A percentile compares a stretch with the other conserved stretches of the same genome.
phyloP scores from a whole-genome alignment of 2,888 invertebrate genomes.

The Leucoptera coffeella region DNA sequence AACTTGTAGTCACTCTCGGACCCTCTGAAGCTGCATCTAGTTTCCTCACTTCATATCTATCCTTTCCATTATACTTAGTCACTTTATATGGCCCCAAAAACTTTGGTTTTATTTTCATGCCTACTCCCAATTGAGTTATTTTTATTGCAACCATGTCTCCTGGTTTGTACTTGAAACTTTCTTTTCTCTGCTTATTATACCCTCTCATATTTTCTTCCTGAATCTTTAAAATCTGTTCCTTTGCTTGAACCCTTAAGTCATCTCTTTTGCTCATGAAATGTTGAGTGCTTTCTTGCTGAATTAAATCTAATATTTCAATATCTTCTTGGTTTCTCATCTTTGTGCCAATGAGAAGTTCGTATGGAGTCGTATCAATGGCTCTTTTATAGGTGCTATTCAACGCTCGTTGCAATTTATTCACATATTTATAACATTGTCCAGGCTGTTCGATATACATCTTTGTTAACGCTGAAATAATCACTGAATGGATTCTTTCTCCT shows the following conservation, averaged over 20 bases:
- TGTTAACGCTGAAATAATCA: conserved; percentile 12
- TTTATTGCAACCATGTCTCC: conserved; percentile 13
- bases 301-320: conserved; percentile 1
- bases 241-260: conserved; percentile 10
- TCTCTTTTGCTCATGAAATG: conserved; percentile 10
- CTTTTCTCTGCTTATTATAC: conserved; percentile 6
- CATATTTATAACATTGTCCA: conserved; percentile 12
- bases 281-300: background rate
- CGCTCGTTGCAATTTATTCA: no score
- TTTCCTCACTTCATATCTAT: conserved; percentile 14
- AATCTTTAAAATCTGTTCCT: conserved; percentile 6
- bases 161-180: conserved; percentile 3
- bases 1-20: conserved; percentile 11
- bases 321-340: conserved; percentile 10
- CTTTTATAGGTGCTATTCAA: conserved; percentile 7
- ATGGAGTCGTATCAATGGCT: conserved; percentile 7
- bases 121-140: conserved; percentile 15
- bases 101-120: no score
- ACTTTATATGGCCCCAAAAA: conserved; percentile 17
- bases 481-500: conserved; percentile 12
- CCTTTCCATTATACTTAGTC: conserved; percentile 10
- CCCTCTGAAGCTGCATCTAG: no score
- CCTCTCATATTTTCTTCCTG: conserved; percentile 7
- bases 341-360: conserved; percentile 11
- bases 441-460: conserved; percentile 14